Base-by-base conservation (phyloP, 2,888 invertebrate species). In the Oscheius sp. region DNA sequence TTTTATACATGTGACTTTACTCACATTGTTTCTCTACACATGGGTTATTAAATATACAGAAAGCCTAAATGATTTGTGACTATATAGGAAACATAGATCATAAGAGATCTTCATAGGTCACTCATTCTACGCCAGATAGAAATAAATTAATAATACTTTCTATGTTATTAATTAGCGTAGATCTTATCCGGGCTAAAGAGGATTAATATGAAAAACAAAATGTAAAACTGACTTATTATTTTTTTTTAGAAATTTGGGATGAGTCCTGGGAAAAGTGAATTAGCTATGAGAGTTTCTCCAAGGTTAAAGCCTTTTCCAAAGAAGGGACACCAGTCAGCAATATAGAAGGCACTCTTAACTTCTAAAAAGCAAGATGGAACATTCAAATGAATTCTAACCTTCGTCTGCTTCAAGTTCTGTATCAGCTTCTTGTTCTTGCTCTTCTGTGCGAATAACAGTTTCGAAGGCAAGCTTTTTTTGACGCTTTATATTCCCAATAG, bases 291-390 rank as follows among this genome's bases (percentile, higher is more conserved):
- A 23, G 65, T 63, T 33, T 73, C 73, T 25, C 67, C 73, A 2
- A 70, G n/a, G 39, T 70, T 67, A 65, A 73, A 73, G 6, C 73
- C 73, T 8, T 45, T 33, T 2, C 73, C 73, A 39, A 65, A 64
- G 50, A 73, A 39, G 23, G 73, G 73, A 25, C 67, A 65, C 73
- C 73, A 73, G 2, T 37, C 34, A 50, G 42, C 17, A 27, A 61
- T 61, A 27, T 61, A 20, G 25, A 45, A 23, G 10, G 45, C 8
- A 27, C n/a, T 27, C n/a, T 45, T 20, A 12, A 5, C n/a, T n/a
- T 45, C 42, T 31, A 17, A 31, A 55, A 48, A 23, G 20, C 23
- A 23, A 23, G 20, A 48, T n/a, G 17, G 12, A 17, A 6, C 3
- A 42, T 3, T 3, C 12, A 42, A 15, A 15, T 42, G 4, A 17